phyloP scores from a whole-genome alignment of 2,113 vertebrate genomes.

The Brachionichthys hirsutus region DNA sequence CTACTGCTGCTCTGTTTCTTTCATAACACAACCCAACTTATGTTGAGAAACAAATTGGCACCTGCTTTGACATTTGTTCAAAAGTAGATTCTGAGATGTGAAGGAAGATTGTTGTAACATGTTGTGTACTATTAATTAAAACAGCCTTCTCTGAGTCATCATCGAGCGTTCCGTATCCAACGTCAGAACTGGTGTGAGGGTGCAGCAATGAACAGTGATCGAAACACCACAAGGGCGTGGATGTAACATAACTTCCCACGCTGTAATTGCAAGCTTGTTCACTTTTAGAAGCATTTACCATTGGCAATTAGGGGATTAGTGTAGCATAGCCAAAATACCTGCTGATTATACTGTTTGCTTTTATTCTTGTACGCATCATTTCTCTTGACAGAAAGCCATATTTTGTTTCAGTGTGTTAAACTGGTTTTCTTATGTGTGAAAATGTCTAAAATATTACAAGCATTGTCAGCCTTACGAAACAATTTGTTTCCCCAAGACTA shows the following conservation, averaged over 20 bases:
- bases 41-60: slow-evolving; percentile 62
- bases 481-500: slow-evolving; percentile 52
- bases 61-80: slow-evolving; percentile 58
- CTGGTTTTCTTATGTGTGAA: slow-evolving; percentile 44
- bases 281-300: slow-evolving; percentile 54
- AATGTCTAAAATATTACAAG: slow-evolving; percentile 67
- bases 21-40: slow-evolving; percentile 59
- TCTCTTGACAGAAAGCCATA: slow-evolving; percentile 48
- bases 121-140: slow-evolving; percentile 76
- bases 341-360: slow-evolving; percentile 52
- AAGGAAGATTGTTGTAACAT: slow-evolving; percentile 62
- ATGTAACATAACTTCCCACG: slow-evolving; percentile 53
- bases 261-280: slow-evolving; percentile 33
- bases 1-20: slow-evolving; percentile 65
- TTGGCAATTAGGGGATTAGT: slow-evolving; percentile 49
- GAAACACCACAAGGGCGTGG: slow-evolving; percentile 44
- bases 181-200: slow-evolving; percentile 63
- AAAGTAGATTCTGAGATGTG: slow-evolving; percentile 56
- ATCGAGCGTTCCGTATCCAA: slow-evolving; percentile 53
- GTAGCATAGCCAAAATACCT: slow-evolving; percentile 25
- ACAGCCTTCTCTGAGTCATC: slow-evolving; percentile 66
- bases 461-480: slow-evolving; percentile 60
- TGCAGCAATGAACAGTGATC: slow-evolving; percentile 49
- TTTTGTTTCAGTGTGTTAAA: slow-evolving; percentile 44
- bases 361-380: slow-evolving; percentile 39